Percentiles rank a stretch among this genome's conserved stretches.
Evolutionary conservation across 2,888 invertebrate genomes (phyloP).

Genomic region (Agapostemon virescens): DNA sequence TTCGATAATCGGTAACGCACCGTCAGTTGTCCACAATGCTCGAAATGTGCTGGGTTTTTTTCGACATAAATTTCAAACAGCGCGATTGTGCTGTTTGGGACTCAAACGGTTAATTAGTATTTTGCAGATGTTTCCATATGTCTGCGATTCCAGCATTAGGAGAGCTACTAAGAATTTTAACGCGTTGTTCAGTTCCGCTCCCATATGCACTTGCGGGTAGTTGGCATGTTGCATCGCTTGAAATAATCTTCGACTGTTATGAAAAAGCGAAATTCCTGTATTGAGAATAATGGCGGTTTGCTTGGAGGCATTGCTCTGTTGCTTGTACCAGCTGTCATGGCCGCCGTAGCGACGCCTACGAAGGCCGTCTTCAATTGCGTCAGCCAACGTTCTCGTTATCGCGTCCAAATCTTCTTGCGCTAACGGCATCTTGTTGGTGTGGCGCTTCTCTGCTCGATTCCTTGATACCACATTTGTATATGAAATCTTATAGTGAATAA

Average conservation of each 20-base stretch:
- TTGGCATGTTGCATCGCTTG: background rate
- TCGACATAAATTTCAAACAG: no score
- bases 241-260: background rate
- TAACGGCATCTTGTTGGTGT: background rate
- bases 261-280: background rate
- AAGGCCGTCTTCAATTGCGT: background rate
- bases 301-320: background rate
- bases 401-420: background rate
- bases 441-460: background rate
- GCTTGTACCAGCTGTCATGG: background rate
- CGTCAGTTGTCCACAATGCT: no score
- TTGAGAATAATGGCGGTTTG: background rate
- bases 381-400: background rate
- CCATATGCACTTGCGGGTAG: background rate
- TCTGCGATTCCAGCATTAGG: background rate
- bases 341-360: background rate
- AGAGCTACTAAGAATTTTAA: background rate
- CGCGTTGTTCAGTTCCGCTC: background rate
- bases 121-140: background rate
- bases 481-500: background rate
- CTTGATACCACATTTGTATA: background rate
- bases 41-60: no score
- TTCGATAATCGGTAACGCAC: no score
- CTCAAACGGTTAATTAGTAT: background rate
- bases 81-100: no score